These are phyloP conservation scores for Philopedon plagiatum DNA, from an alignment of 2,888 invertebrate genomes.

Conservation along the genomic window DNA sequence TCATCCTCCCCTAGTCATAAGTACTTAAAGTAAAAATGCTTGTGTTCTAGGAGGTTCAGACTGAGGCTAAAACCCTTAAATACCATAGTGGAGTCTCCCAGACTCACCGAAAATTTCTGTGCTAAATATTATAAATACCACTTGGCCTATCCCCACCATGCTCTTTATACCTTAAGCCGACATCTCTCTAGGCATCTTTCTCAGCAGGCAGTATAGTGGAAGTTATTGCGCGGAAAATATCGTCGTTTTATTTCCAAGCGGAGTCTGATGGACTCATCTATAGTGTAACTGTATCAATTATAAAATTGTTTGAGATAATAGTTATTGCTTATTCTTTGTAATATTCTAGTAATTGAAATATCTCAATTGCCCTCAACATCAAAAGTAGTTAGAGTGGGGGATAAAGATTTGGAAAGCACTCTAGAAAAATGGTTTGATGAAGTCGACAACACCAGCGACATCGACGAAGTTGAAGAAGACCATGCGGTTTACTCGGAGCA, in stretches of 20 bases:
- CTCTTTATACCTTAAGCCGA: background rate
- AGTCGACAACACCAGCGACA: background rate
- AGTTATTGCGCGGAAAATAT: background rate
- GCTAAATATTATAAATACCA: background rate
- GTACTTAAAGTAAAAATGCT: too few relatives aligned
- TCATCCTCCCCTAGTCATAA: too few relatives aligned
- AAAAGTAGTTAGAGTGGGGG: background rate
- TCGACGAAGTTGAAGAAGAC: background rate
- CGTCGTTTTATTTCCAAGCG: background rate
- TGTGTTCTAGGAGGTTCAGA: too few relatives aligned
- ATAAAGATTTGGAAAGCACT: background rate
- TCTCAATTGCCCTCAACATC: background rate
- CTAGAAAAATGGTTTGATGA: background rate
- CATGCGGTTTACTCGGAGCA: background rate
- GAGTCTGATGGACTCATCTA: background rate
- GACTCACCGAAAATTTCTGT: background rate
- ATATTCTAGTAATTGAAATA: background rate
- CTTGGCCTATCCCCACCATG: background rate
- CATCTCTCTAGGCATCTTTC: background rate
- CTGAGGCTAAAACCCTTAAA: background rate
- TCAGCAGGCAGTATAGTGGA: background rate
- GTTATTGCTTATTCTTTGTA: background rate
- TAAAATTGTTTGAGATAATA: background rate
- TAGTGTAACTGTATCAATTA: background rate
- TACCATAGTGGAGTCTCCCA: background rate